These are phyloP conservation scores for Enteromius afrohamiltoni DNA, from an alignment of 2,797 vertebrate genomes.

Conservation along the genomic window DNA sequence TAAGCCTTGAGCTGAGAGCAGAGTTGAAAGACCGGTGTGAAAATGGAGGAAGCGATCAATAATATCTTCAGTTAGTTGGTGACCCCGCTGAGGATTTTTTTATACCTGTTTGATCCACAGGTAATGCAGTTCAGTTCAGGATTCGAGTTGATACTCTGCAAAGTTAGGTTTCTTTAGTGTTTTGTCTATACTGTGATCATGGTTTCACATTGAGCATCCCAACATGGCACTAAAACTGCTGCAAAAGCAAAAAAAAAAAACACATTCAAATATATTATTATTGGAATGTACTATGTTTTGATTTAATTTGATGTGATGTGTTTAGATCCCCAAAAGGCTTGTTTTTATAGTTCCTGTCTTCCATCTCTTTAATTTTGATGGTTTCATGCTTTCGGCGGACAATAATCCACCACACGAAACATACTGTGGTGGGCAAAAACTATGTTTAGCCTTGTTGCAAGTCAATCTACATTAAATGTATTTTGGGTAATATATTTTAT, in stretches of 20 bases:
- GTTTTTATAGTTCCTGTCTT: neutral
- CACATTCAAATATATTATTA: neutral
- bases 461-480: neutral
- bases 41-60: slow-evolving; percentile 54
- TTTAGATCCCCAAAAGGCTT: neutral
- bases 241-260: neutral
- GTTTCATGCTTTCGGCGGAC: neutral
- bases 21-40: slow-evolving; percentile 54
- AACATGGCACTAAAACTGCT: neutral
- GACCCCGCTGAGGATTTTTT: slow-evolving; percentile 30
- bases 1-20: slow-evolving; percentile 47
- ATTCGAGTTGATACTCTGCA: neutral
- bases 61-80: slow-evolving; percentile 45
- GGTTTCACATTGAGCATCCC: neutral
- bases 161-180: neutral
- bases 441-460: neutral
- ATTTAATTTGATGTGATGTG: neutral
- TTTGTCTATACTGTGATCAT: neutral
- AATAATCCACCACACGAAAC: neutral
- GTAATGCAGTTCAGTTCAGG: slow-evolving; percentile 42
- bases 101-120: slow-evolving; percentile 37
- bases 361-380: neutral
- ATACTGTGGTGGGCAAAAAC: neutral
- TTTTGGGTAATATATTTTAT: neutral
- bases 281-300: too few species aligned